These are phyloP conservation scores for Hirtodrosophila trivittata DNA, from an alignment of 2,888 invertebrate genomes.

Conservation along the genomic window DNA sequence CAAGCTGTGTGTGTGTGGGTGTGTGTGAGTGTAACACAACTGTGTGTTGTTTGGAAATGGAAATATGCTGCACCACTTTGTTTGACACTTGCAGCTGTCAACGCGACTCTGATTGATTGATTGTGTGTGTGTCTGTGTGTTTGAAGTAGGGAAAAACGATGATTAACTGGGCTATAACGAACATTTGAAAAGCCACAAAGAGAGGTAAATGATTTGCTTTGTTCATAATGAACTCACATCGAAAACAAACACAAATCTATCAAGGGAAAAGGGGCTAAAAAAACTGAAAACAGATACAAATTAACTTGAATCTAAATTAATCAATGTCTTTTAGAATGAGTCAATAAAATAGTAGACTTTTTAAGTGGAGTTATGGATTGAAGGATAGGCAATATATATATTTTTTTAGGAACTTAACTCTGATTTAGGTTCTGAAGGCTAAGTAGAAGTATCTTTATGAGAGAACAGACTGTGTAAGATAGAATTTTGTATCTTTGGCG, in stretches of 20 bases:
- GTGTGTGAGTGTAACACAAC: neutral
- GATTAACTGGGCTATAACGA: slow-evolving; percentile 50
- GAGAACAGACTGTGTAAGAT: too few species aligned
- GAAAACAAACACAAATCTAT: slow-evolving; percentile 6
- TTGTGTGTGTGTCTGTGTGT: slow-evolving; percentile 18
- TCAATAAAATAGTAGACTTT: too few species aligned
- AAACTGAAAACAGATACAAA: too few species aligned
- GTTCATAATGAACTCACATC: slow-evolving; percentile 2
- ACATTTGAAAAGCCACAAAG: slow-evolving; percentile 13
- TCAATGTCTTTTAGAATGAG: too few species aligned
- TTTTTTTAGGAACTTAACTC: too few species aligned
- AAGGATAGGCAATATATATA: too few species aligned
- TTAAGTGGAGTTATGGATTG: too few species aligned
- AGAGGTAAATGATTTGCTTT: slow-evolving; percentile 17
- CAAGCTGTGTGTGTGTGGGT: slow-evolving; percentile 18
- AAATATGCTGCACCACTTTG: slow-evolving; percentile 69
- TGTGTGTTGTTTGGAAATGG: slow-evolving; percentile 16
- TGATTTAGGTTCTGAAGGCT: too few species aligned
- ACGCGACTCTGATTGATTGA: slow-evolving; percentile 69
- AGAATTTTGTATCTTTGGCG: too few species aligned
- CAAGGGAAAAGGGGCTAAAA: too few species aligned
- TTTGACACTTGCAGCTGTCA: slow-evolving; percentile 77
- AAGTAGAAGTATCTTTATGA: too few species aligned
- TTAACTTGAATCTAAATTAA: too few species aligned
- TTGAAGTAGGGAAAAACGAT: slow-evolving; percentile 14